Evolutionary conservation across 2,797 vertebrate species (phyloP), one percentile per base, ranked within the genome.

Genomic region (Tiaroga cobitis): DNA sequence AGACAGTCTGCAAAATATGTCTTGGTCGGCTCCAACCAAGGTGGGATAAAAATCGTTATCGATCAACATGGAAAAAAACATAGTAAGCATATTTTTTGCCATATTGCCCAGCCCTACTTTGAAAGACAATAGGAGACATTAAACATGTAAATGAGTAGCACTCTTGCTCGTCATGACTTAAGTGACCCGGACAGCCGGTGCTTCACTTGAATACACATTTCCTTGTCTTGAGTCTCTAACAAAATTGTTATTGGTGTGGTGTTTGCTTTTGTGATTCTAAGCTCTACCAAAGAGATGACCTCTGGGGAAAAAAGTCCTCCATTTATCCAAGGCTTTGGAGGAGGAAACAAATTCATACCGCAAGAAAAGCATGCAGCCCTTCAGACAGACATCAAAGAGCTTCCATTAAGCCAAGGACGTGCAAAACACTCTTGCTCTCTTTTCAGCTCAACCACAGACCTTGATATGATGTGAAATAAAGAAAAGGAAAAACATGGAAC

Each of bases 261-360:
- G 86, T 72, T 76, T 81, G 79, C 74, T 87, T 88, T 89, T 88
- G 84, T 77, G 82, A 89, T 68, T 87, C 54, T 77, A 83, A 86
- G 68, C 68, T 72, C 76, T 43, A 72, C 39, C 75, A 51, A 10
- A 76, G 63, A 87, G 51, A 70, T 16, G 56, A 70, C 82, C 75
- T n/a, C 75, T 39, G 4, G 37, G 84, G 18, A 67, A 84, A 46
- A 82, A 43, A 16, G 51, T 70, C 43, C 76, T 85, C 5, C 70
- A 78, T 87, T 84, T 86, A 88, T 89, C 67, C 56, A 18, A 84
- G 56, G 80, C 81, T 85, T 87, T 84, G 51, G 83, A 76, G 68
- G 76, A 82, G 82, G 83, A 86, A 87, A 86, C 68, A 65, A 89
- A 87, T 77, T 68, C 68, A 59, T 67, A 56, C 59, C 32, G 32